Percentiles rank a stretch among this genome's conserved stretches.
phyloP scores from a whole-genome alignment of 2,113 vertebrate genomes.

The Strix aluco region DNA sequence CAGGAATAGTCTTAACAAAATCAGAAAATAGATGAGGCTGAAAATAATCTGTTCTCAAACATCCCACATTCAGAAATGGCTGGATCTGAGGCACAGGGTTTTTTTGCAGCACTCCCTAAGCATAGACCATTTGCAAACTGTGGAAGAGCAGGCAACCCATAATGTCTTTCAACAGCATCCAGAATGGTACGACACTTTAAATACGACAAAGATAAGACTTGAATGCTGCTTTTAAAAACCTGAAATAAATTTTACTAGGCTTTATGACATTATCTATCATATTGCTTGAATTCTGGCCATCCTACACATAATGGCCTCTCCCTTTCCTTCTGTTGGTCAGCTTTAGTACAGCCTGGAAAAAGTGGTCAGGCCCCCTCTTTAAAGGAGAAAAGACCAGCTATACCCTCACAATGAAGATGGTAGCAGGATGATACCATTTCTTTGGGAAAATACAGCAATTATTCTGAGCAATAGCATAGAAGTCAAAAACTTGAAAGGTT shows the following conservation, averaged over 20 bases:
- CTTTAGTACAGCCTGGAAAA: background rate
- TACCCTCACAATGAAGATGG: background rate
- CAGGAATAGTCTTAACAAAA: background rate
- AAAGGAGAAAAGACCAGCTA: background rate
- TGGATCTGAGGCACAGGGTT: background rate
- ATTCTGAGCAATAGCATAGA: background rate
- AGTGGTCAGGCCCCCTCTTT: background rate
- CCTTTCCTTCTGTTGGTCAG: background rate
- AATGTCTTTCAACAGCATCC: background rate
- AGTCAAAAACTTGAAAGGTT: background rate
- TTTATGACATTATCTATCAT: background rate
- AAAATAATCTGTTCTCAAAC: slow-evolving; percentile 55
- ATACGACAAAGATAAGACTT: background rate
- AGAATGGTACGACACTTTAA: background rate
- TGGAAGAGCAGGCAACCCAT: background rate
- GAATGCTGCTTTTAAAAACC: background rate
- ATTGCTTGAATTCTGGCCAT: background rate
- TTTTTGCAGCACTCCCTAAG: background rate
- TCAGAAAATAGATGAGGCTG: slow-evolving; percentile 28
- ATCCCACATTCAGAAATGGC: slow-evolving; percentile 34
- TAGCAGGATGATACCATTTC: background rate
- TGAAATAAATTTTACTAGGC: background rate
- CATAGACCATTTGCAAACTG: background rate
- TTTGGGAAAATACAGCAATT: background rate
- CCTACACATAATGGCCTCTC: background rate